phyloP scores from a whole-genome alignment of 2,113 vertebrate species.

The Nicator chloris region DNA sequence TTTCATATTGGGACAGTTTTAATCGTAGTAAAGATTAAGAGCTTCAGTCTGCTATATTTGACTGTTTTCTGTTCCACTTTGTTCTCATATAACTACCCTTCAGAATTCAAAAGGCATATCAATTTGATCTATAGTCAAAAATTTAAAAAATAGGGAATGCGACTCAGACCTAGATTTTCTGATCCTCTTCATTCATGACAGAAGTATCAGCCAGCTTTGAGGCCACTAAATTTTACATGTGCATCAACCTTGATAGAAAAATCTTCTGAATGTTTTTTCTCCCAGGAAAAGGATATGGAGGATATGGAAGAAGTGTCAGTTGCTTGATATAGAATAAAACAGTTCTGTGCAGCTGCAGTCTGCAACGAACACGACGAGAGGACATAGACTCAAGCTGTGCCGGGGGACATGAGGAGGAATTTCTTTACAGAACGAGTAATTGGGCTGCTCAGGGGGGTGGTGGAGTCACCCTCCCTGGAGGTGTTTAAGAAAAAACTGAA shows the following conservation, averaged over 20 bases:
- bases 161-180: background rate
- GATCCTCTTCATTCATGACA: background rate
- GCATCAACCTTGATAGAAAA: background rate
- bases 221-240: background rate
- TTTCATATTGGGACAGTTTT: conserved; percentile 35
- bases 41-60: conserved; percentile 30
- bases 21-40: conserved; percentile 35
- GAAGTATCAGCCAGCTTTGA: background rate
- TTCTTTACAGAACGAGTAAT: background rate
- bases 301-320: background rate
- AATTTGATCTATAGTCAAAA: background rate
- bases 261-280: background rate
- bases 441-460: background rate
- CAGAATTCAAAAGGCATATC: conserved; percentile 25
- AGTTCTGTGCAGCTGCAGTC: background rate
- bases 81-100: background rate
- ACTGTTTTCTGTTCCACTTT: conserved; percentile 19
- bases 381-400: background rate
- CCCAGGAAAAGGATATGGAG: background rate
- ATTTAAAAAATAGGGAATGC: background rate
- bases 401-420: background rate
- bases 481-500: background rate
- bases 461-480: background rate
- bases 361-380: fast-evolving
- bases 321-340: background rate